These are phyloP conservation scores for Aphidoletes aphidimyza DNA, from an alignment of 2,888 invertebrate genomes.

Conservation along the genomic window DNA sequence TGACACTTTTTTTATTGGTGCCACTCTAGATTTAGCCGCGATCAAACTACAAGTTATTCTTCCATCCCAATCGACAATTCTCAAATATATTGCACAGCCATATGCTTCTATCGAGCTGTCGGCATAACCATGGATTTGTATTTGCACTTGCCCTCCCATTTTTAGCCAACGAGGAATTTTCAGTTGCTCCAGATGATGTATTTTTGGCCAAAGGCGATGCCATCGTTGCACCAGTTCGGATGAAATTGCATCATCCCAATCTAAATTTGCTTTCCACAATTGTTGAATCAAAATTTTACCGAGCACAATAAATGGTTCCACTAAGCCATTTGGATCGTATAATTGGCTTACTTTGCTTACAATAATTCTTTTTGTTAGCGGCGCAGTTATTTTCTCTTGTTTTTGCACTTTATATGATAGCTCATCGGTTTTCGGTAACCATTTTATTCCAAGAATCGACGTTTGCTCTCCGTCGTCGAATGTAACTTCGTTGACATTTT, in stretches of 20 bases:
- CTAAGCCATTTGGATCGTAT: conserved; percentile 57
- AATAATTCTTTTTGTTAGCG: conserved; percentile 56
- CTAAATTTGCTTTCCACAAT: conserved; percentile 56
- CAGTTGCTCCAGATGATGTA: conserved; percentile 54
- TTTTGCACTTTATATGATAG: not conserved
- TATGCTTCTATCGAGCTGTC: conserved; percentile 56
- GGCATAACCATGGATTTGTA: conserved; percentile 56
- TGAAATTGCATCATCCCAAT: conserved; percentile 57
- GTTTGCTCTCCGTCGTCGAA: not conserved
- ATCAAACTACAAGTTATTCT: conserved; percentile 46
- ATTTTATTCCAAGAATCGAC: conserved; percentile 2
- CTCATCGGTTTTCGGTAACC: not conserved
- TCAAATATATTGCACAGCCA: conserved; percentile 55
- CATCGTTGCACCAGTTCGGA: conserved; percentile 22
- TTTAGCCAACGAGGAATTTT: conserved; percentile 55
- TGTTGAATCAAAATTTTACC: conserved; percentile 57
- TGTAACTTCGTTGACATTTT: not conserved
- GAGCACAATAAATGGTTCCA: conserved; percentile 56
- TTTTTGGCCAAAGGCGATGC: conserved; percentile 51
- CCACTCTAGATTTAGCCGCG: conserved; percentile 56
- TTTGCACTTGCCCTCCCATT: not conserved
- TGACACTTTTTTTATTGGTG: conserved; percentile 57
- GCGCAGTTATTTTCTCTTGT: not conserved
- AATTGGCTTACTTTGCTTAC: conserved; percentile 55
- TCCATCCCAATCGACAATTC: not conserved